Conservation (phyloP, 2,888 invertebrate genomes). For the Diarsia brunnea region DNA sequence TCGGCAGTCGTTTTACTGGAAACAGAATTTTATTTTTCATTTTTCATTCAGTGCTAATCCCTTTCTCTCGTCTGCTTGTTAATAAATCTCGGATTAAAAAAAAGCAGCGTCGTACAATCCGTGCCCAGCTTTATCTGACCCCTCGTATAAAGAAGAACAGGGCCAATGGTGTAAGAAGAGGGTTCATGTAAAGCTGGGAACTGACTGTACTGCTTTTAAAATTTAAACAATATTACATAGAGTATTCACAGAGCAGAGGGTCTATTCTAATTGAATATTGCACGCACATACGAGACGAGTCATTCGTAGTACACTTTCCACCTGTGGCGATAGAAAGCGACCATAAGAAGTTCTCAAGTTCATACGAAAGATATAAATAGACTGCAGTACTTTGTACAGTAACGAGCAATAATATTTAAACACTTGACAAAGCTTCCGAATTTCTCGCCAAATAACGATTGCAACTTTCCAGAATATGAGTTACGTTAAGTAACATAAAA, state of each 20-base stretch:
- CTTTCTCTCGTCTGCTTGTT: background rate
- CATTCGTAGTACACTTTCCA: slow-evolving; percentile 69
- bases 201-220: slow-evolving; percentile 1
- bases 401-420: too few relatives aligned
- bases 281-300: slow-evolving; percentile 32
- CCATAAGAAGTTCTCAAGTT: slow-evolving; percentile 66
- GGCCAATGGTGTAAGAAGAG: too few relatives aligned
- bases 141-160: too few relatives aligned
- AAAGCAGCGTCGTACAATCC: background rate
- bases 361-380: slow-evolving; percentile 72
- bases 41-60: background rate
- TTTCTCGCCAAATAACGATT: too few relatives aligned
- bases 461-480: too few relatives aligned
- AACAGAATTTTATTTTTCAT: background rate
- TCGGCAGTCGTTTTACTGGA: background rate
- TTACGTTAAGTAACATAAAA: too few relatives aligned
- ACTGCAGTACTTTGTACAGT: slow-evolving; percentile 37
- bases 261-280: slow-evolving; percentile 38
- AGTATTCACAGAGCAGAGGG: slow-evolving; percentile 14
- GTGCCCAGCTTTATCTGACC: too few relatives aligned
- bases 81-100: background rate
- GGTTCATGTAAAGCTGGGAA: too few relatives aligned
- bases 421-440: too few relatives aligned
- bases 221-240: background rate
- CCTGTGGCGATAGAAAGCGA: slow-evolving; percentile 70